A percentile compares a stretch with the other conserved stretches of the same genome.
These are phyloP conservation scores for Blastobasis lacticolella DNA, from an alignment of 2,888 invertebrate species.

Conservation along the genomic window DNA sequence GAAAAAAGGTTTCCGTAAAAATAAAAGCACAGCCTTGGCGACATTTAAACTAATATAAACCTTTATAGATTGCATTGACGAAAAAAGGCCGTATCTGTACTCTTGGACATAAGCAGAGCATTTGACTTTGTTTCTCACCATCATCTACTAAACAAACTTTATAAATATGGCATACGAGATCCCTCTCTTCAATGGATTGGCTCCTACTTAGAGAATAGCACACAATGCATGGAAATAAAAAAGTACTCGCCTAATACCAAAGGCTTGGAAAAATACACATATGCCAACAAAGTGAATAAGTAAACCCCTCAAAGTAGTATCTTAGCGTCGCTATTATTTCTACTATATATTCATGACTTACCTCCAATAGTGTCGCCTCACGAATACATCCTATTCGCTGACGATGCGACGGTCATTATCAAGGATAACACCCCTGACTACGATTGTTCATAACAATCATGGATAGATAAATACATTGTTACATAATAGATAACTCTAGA, in stretches of 20 bases:
- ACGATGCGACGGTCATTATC: too few relatives aligned
- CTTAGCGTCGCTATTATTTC: too few relatives aligned
- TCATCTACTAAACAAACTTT: not conserved
- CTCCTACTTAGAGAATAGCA: not conserved
- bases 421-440: too few relatives aligned
- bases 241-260: not conserved
- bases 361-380: too few relatives aligned
- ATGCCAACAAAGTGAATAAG: too few relatives aligned
- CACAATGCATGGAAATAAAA: not conserved
- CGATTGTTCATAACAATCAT: too few relatives aligned
- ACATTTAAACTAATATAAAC: not conserved
- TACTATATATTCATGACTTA: too few relatives aligned
- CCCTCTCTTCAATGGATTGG: not conserved
- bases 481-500: too few relatives aligned
- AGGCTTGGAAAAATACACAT: too few relatives aligned
- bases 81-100: not conserved
- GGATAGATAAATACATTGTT: too few relatives aligned
- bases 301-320: too few relatives aligned
- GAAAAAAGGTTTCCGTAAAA: constrained; percentile 1
- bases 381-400: too few relatives aligned
- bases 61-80: not conserved
- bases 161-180: not conserved
- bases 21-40: not conserved
- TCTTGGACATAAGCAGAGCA: not conserved
- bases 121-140: not conserved